Evolutionary conservation across 2,113 vertebrate species (phyloP).

Genomic region (Nicator chloris): DNA sequence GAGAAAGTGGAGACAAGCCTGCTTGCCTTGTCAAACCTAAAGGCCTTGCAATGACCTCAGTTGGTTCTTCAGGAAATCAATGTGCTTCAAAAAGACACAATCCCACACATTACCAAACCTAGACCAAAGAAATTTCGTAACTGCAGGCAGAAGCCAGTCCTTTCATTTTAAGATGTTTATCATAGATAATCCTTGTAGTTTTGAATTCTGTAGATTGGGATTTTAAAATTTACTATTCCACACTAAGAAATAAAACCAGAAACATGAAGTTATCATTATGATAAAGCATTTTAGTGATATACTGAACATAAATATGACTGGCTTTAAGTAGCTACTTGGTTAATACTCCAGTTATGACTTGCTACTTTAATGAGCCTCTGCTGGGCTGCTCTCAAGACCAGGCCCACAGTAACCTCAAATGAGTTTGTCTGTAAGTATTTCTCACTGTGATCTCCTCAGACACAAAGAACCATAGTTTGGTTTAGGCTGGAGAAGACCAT

Average conservation of each 20-base stretch:
- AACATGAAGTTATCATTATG: background rate
- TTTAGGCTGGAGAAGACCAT: background rate
- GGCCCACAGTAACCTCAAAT: background rate
- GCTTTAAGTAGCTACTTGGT: background rate
- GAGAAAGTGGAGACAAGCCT: background rate
- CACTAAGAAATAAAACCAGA: background rate
- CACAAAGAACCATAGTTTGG: background rate
- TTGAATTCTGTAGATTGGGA: background rate
- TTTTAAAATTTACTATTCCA: background rate
- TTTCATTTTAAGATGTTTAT: background rate
- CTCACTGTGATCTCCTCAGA: background rate
- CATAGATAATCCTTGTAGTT: background rate
- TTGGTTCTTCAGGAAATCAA: fast-evolving
- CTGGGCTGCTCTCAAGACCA: background rate
- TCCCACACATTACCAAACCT: background rate
- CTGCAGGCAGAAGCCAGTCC: background rate
- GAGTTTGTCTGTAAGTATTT: background rate
- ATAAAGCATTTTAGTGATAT: background rate
- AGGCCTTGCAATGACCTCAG: background rate
- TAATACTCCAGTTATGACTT: background rate
- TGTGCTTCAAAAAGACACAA: background rate
- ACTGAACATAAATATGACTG: background rate
- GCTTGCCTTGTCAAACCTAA: background rate
- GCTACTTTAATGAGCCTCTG: background rate
- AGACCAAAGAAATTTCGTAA: background rate